These are phyloP conservation scores for Philonicus albiceps DNA, from an alignment of 2,888 invertebrate genomes.

Conservation along the genomic window DNA sequence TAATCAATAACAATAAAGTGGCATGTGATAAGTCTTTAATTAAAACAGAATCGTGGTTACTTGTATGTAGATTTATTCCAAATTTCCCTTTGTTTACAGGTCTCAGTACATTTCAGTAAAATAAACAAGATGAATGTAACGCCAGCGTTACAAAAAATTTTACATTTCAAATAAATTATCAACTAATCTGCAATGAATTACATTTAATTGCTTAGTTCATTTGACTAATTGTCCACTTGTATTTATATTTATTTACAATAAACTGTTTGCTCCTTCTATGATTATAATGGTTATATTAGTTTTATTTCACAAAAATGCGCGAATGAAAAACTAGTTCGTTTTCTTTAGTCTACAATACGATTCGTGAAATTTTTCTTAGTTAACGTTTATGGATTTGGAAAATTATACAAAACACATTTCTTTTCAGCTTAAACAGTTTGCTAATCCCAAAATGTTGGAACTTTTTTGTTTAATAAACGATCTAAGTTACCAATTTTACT, in stretches of 20 bases:
- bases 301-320: neutral
- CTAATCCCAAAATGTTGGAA: neutral
- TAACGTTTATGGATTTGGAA: neutral
- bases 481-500: too few relatives aligned
- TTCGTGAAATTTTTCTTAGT: neutral
- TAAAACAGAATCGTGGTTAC: neutral
- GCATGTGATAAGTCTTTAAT: neutral
- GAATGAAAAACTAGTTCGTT: neutral
- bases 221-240: neutral
- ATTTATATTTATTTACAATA: constrained; percentile 12
- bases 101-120: constrained; percentile 18
- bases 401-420: neutral
- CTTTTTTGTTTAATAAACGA: too few relatives aligned
- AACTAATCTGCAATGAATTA: neutral
- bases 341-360: neutral
- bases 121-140: constrained; percentile 34
- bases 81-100: constrained; percentile 23
- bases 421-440: neutral
- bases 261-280: neutral
- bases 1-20: too few relatives aligned
- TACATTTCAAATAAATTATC: neutral
- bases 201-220: neutral
- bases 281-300: neutral
- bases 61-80: constrained; percentile 34
- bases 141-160: constrained; percentile 40